Conservation (phyloP, 2,113 vertebrate genomes). For the Odocoileus hemionus region DNA sequence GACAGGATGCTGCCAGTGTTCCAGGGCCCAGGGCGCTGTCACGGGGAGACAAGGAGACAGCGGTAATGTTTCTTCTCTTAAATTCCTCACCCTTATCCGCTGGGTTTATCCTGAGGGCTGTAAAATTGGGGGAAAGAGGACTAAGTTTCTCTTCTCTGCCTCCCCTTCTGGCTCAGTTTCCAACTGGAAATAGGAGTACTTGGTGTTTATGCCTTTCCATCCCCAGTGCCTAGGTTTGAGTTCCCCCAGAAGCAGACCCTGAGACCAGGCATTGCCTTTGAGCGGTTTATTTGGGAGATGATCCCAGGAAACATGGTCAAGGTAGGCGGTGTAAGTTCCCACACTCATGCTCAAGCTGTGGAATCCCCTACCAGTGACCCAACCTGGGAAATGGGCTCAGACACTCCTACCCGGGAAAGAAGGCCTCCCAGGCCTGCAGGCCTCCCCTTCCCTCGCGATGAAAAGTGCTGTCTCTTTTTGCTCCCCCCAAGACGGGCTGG, state of each 20-base stretch:
- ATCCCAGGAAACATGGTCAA: neutral
- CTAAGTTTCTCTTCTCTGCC: neutral
- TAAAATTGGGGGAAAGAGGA: rapidly evolving
- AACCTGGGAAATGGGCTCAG: neutral
- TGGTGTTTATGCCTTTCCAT: too few relatives aligned
- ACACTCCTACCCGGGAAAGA: rapidly evolving
- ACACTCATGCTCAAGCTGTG: rapidly evolving
- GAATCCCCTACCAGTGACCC: neutral
- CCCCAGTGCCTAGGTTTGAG: neutral
- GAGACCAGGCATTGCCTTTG: neutral
- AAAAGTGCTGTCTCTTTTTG: neutral
- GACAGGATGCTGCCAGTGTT: rapidly evolving
- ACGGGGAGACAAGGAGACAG: neutral
- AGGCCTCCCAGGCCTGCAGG: rapidly evolving
- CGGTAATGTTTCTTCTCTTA: neutral
- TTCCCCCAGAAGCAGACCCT: neutral
- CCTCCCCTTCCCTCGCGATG: neutral
- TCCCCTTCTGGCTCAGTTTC: neutral
- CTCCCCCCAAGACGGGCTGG: rapidly evolving
- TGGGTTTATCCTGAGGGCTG: neutral
- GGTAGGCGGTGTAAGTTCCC: neutral
- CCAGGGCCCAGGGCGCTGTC: too few relatives aligned
- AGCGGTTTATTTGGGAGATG: neutral
- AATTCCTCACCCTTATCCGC: neutral
- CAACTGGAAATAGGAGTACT: neutral